Evolutionary conservation across 2,797 vertebrate genomes (phyloP).

Genomic region (Hemibagrus guttatus): DNA sequence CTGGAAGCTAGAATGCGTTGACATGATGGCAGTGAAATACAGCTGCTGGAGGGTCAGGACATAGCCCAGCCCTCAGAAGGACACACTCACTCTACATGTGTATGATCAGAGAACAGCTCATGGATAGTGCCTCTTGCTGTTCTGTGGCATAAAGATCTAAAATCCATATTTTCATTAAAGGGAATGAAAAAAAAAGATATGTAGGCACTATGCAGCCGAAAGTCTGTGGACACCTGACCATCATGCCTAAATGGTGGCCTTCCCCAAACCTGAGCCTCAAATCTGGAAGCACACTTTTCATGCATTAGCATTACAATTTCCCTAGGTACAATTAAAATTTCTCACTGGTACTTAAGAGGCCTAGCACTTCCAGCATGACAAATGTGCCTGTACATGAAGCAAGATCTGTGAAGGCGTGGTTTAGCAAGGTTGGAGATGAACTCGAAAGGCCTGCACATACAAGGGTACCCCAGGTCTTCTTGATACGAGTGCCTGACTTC

Average conservation of each 20-base stretch:
- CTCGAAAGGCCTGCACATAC: neutral
- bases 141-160: neutral
- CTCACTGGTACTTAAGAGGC: too few species aligned
- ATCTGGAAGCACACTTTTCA: neutral
- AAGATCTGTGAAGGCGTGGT: neutral
- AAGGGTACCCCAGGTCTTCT: neutral
- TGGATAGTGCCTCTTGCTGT: neutral
- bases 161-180: neutral
- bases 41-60: constrained; percentile 81
- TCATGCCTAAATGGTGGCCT: neutral
- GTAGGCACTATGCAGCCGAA: neutral
- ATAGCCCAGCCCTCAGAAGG: constrained; percentile 62
- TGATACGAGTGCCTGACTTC: neutral
- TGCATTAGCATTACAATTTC: neutral
- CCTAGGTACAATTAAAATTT: neutral
- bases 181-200: neutral
- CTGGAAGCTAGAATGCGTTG: constrained; percentile 48
- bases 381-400: neutral
- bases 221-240: too few species aligned
- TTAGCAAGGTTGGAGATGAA: neutral
- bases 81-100: constrained; percentile 40
- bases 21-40: constrained; percentile 79
- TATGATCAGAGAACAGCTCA: neutral
- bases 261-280: neutral
- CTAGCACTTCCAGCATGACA: neutral